phyloP scores from a whole-genome alignment of 2,888 invertebrate genomes.

The Altica lythri region DNA sequence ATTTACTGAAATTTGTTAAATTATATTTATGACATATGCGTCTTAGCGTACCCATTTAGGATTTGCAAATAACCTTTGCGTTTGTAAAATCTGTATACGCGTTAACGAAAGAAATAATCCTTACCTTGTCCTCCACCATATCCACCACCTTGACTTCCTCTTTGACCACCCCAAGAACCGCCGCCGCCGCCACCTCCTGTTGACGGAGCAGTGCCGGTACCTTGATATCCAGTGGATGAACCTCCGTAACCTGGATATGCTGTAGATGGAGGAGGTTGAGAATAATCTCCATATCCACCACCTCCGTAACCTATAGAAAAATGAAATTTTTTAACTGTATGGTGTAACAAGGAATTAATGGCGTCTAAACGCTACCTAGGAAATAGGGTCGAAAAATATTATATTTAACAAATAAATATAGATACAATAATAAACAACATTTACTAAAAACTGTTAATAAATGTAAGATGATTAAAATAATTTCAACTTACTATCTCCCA shows the following conservation, averaged over 20 bases:
- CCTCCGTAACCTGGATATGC: conserved; percentile 32
- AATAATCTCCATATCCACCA: conserved; percentile 38
- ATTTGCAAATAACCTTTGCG: not conserved
- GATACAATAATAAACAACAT: too few species aligned
- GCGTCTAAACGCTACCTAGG: too few species aligned
- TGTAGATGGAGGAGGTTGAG: conserved; percentile 41
- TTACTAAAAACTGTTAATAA: too few species aligned
- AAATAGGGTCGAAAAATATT: too few species aligned
- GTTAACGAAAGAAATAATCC: not conserved
- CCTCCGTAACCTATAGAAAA: conserved; percentile 26
- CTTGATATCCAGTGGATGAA: conserved; percentile 26
- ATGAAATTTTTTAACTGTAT: too few species aligned
- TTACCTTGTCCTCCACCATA: conserved; percentile 48
- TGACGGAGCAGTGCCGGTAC: conserved; percentile 3
- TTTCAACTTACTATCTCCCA: conserved; percentile 30
- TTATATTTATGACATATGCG: too few species aligned
- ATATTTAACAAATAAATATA: too few species aligned
- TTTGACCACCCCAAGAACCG: conserved; percentile 45
- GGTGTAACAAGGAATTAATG: too few species aligned
- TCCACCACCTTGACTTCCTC: conserved; percentile 43
- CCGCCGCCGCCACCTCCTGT: conserved; percentile 32
- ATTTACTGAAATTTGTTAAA: too few species aligned
- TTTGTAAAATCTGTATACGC: not conserved
- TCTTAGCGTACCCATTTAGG: too few species aligned
- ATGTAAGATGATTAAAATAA: conserved; percentile 11